These are phyloP conservation scores for Drosophila parvula DNA, from an alignment of 1,140 invertebrate genomes.

Conservation along the genomic window DNA sequence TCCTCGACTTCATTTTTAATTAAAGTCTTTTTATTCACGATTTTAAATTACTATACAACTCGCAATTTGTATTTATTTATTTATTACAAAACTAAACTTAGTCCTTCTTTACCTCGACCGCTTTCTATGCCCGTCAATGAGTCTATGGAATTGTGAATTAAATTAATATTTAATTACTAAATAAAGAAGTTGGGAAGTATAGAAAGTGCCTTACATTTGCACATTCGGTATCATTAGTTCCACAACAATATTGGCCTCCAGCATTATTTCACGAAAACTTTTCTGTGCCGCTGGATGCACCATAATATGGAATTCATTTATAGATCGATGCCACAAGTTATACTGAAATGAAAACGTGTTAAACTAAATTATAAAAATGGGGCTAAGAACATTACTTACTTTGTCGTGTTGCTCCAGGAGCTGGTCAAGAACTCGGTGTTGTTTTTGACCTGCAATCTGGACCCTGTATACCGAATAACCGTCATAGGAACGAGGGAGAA, in stretches of 20 bases:
- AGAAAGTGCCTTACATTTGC: conserved; percentile 40
- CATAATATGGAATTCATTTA: conserved; percentile 42
- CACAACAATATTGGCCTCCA: conserved; percentile 5
- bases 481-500: conserved; percentile 31
- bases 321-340: conserved; percentile 39
- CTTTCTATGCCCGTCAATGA: conserved; percentile 10
- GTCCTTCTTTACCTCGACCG: neutral
- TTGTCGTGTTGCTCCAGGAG: conserved; percentile 28
- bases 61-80: too few species aligned
- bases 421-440: conserved; percentile 21
- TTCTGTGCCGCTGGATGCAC: conserved; percentile 22
- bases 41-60: neutral
- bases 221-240: conserved; percentile 54
- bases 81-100: neutral
- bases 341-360: conserved; percentile 24
- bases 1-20: too few species aligned
- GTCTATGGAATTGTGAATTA: neutral
- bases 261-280: conserved; percentile 15
- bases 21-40: neutral
- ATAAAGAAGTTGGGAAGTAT: neutral
- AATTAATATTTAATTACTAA: neutral
- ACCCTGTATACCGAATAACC: conserved; percentile 49
- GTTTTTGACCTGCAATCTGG: neutral
- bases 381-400: conserved; percentile 8
- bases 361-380: accelerated